Conservation (phyloP, 1,140 invertebrate genomes). For the Venustaconcha ellipsiformis region DNA sequence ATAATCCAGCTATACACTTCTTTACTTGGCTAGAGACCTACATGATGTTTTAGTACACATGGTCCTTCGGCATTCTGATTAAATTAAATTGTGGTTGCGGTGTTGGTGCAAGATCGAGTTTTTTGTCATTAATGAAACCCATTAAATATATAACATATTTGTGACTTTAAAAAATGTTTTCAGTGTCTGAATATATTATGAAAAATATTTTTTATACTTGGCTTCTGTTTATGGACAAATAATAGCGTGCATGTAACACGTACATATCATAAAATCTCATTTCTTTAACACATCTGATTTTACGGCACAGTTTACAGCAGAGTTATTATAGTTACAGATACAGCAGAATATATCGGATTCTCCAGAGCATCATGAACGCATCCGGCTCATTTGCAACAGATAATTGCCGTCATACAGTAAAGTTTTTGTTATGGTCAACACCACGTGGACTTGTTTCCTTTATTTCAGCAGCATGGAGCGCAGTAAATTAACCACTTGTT, state of each 20-base stretch:
- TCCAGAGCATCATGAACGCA: constrained; percentile 8
- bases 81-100: no score
- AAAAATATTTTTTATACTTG: no score
- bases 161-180: constrained; percentile 23
- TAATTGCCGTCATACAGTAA: constrained; percentile 44
- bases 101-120: neutral
- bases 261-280: neutral
- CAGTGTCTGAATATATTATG: neutral
- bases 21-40: constrained; percentile 3
- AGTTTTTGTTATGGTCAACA: constrained; percentile 29
- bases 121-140: constrained; percentile 7
- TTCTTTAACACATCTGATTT: neutral
- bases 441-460: constrained; percentile 14
- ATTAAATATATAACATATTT: neutral
- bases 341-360: neutral
- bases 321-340: neutral
- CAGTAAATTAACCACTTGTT: neutral
- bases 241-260: neutral
- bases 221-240: no score
- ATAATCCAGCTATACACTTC: constrained; percentile 1
- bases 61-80: no score
- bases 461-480: constrained; percentile 13
- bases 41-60: no score
- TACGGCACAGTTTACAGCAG: no score
- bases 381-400: constrained; percentile 46